Conservation (phyloP, 2,888 invertebrate species). For the Thymelicus sylvestris region DNA sequence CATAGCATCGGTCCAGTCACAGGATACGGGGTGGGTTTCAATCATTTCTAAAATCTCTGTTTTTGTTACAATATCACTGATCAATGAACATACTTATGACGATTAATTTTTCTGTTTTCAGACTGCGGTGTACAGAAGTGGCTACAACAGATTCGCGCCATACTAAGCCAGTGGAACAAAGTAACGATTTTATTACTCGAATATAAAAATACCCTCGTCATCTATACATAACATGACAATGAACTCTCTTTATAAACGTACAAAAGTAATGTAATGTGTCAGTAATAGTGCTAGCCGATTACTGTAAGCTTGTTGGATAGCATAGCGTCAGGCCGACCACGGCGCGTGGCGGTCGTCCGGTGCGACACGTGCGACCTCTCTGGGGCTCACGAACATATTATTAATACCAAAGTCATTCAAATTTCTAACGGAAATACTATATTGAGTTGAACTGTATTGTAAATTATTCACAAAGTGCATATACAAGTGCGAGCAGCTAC, state of each 20-base stretch:
- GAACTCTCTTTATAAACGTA: constrained; percentile 84
- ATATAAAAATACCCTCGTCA: constrained; percentile 74
- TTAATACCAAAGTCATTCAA: constrained; percentile 83
- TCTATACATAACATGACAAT: constrained; percentile 81
- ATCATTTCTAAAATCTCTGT: background rate
- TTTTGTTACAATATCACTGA: too few relatives aligned
- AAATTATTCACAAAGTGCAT: constrained; percentile 76
- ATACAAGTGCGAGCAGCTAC: constrained; percentile 83
- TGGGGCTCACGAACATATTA: constrained; percentile 59
- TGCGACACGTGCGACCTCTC: constrained; percentile 13
- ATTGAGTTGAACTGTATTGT: constrained; percentile 73
- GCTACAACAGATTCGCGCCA: constrained; percentile 97
- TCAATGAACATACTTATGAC: too few relatives aligned
- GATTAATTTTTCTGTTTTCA: constrained; percentile 63
- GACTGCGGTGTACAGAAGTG: constrained; percentile 97
- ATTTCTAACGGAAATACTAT: constrained; percentile 78
- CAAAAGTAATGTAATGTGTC: constrained; percentile 78
- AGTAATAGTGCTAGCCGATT: constrained; percentile 77
- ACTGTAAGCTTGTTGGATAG: constrained; percentile 74
- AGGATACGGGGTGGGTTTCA: constrained; percentile 95
- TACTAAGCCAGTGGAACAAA: constrained; percentile 87
- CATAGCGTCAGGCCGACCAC: constrained; percentile 46
- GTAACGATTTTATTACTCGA: constrained; percentile 74
- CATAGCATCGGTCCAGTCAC: constrained; percentile 98
- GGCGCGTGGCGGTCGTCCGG: constrained; percentile 13